Evolutionary conservation across 2,888 invertebrate species (phyloP).

Genomic region (Bimastos eiseni): DNA sequence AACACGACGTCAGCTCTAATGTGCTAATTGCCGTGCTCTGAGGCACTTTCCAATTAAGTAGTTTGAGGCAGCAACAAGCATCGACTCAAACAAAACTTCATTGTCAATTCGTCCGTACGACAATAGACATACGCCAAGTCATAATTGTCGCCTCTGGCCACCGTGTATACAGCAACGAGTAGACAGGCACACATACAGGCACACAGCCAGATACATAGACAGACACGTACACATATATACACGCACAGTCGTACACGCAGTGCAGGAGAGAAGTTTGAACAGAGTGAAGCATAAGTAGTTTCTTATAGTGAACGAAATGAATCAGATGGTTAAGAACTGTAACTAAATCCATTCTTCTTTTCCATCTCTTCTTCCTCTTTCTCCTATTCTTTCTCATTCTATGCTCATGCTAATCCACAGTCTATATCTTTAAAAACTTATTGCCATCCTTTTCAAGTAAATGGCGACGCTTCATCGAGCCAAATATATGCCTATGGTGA

Average conservation of each 20-base stretch:
- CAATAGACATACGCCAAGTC: background rate
- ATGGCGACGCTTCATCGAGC: no score
- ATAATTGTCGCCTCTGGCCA: constrained; percentile 2
- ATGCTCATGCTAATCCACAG: no score
- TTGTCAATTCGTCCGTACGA: background rate
- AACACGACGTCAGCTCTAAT: background rate
- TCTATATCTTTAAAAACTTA: no score
- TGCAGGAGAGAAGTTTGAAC: background rate
- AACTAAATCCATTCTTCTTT: no score
- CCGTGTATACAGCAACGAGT: no score
- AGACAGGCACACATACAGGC: background rate
- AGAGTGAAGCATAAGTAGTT: background rate
- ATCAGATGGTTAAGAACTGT: background rate
- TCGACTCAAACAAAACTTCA: constrained; percentile 13
- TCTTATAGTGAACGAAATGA: background rate
- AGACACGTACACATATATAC: background rate
- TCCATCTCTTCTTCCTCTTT: no score
- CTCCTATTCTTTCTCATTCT: background rate
- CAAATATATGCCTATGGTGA: no score
- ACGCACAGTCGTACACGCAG: background rate
- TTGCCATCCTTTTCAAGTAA: no score
- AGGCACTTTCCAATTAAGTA: background rate
- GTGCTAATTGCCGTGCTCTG: background rate
- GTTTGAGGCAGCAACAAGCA: background rate
- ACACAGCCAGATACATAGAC: background rate